Conservation (phyloP, 1,140 invertebrate genomes). For the Drosophila elegans region DNA sequence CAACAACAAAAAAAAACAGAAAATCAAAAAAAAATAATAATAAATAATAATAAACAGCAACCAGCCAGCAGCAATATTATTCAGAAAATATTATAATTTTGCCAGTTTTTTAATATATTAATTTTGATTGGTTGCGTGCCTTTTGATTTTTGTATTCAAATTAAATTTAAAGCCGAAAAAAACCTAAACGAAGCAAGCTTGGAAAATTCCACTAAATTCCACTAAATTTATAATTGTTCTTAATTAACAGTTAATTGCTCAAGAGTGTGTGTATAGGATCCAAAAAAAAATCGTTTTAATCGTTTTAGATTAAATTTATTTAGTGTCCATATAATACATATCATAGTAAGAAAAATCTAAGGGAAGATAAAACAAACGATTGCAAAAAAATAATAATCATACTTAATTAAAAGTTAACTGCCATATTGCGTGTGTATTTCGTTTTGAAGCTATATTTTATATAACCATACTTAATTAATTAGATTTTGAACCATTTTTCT, state of each 20-base stretch:
- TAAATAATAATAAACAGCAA: conserved; percentile 1
- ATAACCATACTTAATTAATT: too few species aligned
- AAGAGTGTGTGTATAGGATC: background rate
- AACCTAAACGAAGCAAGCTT: background rate
- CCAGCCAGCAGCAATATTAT: conserved; percentile 29
- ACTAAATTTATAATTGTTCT: conserved; percentile 8
- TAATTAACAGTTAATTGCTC: conserved; percentile 10
- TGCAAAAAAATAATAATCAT: conserved; percentile 1
- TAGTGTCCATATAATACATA: background rate
- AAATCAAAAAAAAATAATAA: conserved; percentile 16
- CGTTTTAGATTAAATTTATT: background rate
- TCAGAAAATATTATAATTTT: conserved; percentile 19
- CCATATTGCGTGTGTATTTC: background rate
- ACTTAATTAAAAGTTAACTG: conserved; percentile 29
- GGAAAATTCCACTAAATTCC: conserved; percentile 6
- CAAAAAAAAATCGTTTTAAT: background rate
- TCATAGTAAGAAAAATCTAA: background rate
- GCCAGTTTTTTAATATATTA: conserved; percentile 24
- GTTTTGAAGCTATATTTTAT: too few species aligned
- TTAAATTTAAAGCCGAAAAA: conserved; percentile 2
- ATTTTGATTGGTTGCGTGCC: conserved; percentile 12
- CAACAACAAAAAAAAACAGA: conserved; percentile 6
- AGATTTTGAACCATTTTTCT: background rate
- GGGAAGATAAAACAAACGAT: background rate
- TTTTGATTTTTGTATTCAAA: conserved; percentile 5